phyloP scores from a whole-genome alignment of 2,113 vertebrate genomes.

The Epinephelus fuscoguttatus region DNA sequence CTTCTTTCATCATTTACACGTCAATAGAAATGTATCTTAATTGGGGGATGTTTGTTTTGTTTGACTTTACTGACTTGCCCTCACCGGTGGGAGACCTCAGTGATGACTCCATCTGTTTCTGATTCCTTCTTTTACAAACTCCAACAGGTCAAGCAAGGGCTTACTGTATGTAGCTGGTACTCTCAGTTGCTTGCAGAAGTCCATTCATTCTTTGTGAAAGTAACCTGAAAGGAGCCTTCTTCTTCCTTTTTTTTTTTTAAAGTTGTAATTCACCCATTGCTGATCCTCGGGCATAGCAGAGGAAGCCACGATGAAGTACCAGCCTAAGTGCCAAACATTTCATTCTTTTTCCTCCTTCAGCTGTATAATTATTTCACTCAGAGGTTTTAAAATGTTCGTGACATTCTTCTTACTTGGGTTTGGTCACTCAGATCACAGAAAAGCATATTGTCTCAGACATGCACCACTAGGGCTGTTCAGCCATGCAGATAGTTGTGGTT shows the following conservation, averaged over 20 bases:
- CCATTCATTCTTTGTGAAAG: constrained; percentile 21
- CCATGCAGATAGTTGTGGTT: constrained; percentile 52
- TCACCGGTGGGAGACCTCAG: constrained; percentile 31
- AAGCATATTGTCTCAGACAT: constrained; percentile 2
- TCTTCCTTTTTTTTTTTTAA: not conserved
- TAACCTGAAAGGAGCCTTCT: constrained; percentile 27
- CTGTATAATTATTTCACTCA: constrained; percentile 70
- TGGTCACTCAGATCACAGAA: constrained; percentile 6
- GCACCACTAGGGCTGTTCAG: constrained; percentile 1
- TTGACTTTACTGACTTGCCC: constrained; percentile 25
- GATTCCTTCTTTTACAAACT: constrained; percentile 37
- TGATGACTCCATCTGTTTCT: constrained; percentile 29
- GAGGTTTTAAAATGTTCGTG: constrained; percentile 52
- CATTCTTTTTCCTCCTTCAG: constrained; percentile 47
- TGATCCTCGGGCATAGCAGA: constrained; percentile 56
- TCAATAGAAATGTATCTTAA: constrained; percentile 45
- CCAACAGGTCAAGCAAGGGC: constrained; percentile 18
- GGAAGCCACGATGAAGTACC: constrained; percentile 69
- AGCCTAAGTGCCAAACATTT: constrained; percentile 79
- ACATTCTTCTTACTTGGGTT: constrained; percentile 32
- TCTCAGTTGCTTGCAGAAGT: constrained; percentile 39
- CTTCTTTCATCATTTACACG: constrained; percentile 58
- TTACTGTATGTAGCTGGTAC: constrained; percentile 33
- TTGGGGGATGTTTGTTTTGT: constrained; percentile 31
- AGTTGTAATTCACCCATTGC: constrained; percentile 42